These are phyloP conservation scores for Anas bahamensis DNA, from an alignment of 2,797 vertebrate species.

Conservation along the genomic window DNA sequence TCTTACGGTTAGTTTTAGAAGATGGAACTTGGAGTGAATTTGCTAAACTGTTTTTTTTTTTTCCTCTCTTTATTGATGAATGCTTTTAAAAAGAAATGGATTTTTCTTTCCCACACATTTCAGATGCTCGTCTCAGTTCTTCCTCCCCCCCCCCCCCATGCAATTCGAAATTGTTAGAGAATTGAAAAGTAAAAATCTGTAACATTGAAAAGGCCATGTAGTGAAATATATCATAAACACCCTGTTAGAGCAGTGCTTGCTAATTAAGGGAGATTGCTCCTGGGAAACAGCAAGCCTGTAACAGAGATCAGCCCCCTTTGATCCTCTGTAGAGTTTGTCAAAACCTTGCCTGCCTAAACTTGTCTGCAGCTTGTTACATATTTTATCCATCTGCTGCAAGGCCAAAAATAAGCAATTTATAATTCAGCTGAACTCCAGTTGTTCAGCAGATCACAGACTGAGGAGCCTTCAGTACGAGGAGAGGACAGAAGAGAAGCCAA, in stretches of 20 bases:
- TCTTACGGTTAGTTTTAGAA: conserved; percentile 11
- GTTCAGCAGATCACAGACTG: neutral
- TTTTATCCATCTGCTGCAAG: conserved; percentile 50
- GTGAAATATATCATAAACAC: conserved; percentile 20
- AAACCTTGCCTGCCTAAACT: conserved; percentile 1
- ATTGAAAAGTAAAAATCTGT: conserved; percentile 26
- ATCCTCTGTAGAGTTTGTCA: conserved; percentile 36
- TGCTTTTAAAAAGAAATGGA: neutral
- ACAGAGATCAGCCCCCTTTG: conserved; percentile 26
- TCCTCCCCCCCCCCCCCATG: no score
- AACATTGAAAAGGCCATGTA: conserved; percentile 32
- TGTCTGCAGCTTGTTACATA: conserved; percentile 44
- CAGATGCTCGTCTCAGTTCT: conserved; percentile 2
- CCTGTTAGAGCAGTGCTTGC: neutral
- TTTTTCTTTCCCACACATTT: conserved; percentile 28
- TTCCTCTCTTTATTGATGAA: neutral
- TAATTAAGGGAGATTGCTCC: conserved; percentile 53
- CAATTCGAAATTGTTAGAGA: conserved; percentile 32
- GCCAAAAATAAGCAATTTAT: conserved; percentile 16
- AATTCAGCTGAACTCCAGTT: conserved; percentile 43
- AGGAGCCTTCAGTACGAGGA: neutral
- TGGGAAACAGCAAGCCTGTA: conserved; percentile 39
- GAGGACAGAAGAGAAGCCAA: neutral
- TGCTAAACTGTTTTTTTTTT: neutral
- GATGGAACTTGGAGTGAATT: conserved; percentile 11